Percentiles rank a stretch among this genome's conserved stretches.
Evolutionary conservation across 2,113 vertebrate genomes (phyloP).

Genomic region (Nothoprocta perdicaria): DNA sequence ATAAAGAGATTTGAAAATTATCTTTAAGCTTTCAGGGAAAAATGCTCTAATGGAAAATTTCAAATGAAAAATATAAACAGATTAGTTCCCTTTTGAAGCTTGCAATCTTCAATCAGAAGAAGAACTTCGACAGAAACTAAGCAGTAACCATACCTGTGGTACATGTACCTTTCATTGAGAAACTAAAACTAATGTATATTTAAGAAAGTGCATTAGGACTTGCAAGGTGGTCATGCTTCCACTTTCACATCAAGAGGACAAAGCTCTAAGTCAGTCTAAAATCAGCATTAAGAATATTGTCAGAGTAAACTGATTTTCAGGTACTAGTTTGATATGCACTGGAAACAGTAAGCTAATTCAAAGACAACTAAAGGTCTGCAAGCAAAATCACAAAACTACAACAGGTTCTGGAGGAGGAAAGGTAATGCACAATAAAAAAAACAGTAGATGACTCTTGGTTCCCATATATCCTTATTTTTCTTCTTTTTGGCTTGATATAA

Average conservation of each 20-base stretch:
- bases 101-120: background rate
- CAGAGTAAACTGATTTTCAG: background rate
- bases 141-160: background rate
- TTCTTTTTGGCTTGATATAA: background rate
- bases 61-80: background rate
- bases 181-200: background rate
- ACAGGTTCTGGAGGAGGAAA: background rate
- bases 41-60: background rate
- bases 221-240: background rate
- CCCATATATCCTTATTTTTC: background rate
- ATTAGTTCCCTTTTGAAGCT: background rate
- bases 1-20: background rate
- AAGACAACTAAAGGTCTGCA: background rate
- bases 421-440: too few species aligned
- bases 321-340: background rate
- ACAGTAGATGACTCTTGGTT: background rate
- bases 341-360: background rate
- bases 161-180: background rate
- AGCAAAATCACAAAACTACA: background rate
- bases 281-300: background rate
- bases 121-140: constrained; percentile 2
- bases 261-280: background rate
- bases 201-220: background rate
- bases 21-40: background rate
- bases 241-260: background rate